Base-by-base conservation (phyloP, 1,140 invertebrate species). In the Idris sp. region DNA sequence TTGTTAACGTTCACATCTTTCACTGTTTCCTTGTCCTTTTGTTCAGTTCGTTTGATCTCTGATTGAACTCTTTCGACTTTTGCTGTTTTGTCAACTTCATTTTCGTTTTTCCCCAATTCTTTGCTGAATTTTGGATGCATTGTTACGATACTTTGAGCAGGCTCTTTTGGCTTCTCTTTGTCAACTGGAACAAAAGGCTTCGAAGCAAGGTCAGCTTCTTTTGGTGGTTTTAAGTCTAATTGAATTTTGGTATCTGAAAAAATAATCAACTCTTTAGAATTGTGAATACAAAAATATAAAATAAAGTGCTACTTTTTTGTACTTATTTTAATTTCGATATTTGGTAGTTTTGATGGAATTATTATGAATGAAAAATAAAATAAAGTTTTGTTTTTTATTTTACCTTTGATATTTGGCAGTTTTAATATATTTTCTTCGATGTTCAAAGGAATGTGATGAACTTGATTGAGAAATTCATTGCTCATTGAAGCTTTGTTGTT, bases 141-240 rank as follows among this genome's bases (percentile, higher is more conserved):
- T 38, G 49, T 79, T 79, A 25, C 31, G 56, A 4, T 3, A 78
- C 77, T 67, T 71, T 48, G 11, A n/a, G n/a, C n/a, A n/a, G 61
- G 51, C 49, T 80, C 79, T 59, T 65, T 69, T 14, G 78, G 26
- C 18, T 76, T 65, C 31, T 79, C 54, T 49, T 77, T 83, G 61
- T 90, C 87, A 14, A 89, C 83, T 11, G 88, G 89, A 49, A 89
- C 81, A n/a, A 89, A 89, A 7, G 89, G 88, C 69, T 90, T 88
- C 73, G 87, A 83, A n/a, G n/a, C n/a, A n/a, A n/a, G n/a, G n/a
- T n/a, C n/a, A n/a, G n/a, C n/a, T n/a, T n/a, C 82, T 16, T 81
- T 72, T 4, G 5, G 3, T 28, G 13, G 11, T 19, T 88, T 87
- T 56, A 82, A 78, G 44, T 84, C 78, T 14, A 80, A 53, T 40